These are phyloP conservation scores for Macropus fuliginosus DNA, from an alignment of 2,797 vertebrate species.

Conservation along the genomic window DNA sequence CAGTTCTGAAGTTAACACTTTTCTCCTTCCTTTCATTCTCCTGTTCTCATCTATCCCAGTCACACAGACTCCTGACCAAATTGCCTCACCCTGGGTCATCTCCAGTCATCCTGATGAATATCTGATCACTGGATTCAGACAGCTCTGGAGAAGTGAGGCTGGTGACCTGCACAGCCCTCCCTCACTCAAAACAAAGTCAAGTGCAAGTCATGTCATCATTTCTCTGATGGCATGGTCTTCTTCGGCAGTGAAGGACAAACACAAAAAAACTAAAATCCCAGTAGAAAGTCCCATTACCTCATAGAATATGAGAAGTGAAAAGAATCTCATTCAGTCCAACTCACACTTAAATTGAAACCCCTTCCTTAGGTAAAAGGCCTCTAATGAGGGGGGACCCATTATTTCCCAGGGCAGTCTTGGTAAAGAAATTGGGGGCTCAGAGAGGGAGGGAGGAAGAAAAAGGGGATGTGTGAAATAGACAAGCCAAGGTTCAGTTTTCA, in stretches of 20 bases:
- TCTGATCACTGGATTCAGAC: no score
- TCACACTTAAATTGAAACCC: neutral
- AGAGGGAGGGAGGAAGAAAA: neutral
- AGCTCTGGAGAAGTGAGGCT: no score
- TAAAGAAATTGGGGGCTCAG: neutral
- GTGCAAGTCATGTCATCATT: no score
- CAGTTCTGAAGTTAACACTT: neutral
- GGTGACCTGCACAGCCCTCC: no score
- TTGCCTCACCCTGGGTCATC: no score
- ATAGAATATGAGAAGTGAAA: neutral
- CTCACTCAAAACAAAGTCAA: no score
- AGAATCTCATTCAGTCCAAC: neutral
- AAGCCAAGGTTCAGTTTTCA: neutral
- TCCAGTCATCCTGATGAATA: no score
- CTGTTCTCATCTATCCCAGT: neutral
- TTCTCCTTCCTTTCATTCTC: neutral
- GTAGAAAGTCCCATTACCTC: neutral
- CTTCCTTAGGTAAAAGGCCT: neutral
- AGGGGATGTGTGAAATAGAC: neutral
- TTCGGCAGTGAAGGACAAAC: no score
- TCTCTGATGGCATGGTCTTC: no score
- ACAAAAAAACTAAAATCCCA: no score
- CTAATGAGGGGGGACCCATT: neutral
- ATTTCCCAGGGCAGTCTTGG: neutral
- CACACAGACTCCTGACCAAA: no score